Evolutionary conservation across 2,888 invertebrate species (phyloP).

Genomic region (Dermolepida albohirtum): DNA sequence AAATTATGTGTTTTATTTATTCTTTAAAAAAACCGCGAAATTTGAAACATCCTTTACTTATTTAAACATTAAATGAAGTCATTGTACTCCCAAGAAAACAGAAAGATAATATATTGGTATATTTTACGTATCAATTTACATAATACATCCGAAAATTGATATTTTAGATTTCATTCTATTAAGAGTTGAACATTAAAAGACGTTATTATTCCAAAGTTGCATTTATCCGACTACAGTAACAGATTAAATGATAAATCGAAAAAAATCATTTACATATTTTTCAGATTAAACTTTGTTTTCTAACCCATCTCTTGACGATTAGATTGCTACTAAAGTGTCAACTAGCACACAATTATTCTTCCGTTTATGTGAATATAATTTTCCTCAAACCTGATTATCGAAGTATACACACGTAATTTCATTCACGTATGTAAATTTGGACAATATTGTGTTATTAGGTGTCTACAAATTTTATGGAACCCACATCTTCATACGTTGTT

Average conservation of each 20-base stretch:
- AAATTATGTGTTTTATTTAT: too few species aligned
- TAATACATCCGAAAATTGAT: not conserved
- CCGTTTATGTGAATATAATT: slow-evolving; percentile 22
- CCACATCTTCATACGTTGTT: too few species aligned
- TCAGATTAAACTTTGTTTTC: slow-evolving; percentile 32
- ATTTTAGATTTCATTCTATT: too few species aligned
- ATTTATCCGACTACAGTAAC: slow-evolving; percentile 22
- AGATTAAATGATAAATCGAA: slow-evolving; percentile 22
- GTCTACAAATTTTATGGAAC: slow-evolving; percentile 14
- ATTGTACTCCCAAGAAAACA: slow-evolving; percentile 4
- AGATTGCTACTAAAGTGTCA: slow-evolving; percentile 19
- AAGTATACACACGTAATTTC: not conserved
- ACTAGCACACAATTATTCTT: slow-evolving; percentile 23
- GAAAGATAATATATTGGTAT: slow-evolving; percentile 4
- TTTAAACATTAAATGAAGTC: too few species aligned
- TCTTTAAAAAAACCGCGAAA: too few species aligned
- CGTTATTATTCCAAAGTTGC: slow-evolving; percentile 5
- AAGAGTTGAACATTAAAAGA: not conserved
- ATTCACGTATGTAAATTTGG: slow-evolving; percentile 31
- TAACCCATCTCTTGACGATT: slow-evolving; percentile 15
- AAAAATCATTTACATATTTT: slow-evolving; percentile 25
- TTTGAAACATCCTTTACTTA: too few species aligned
- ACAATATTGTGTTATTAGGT: slow-evolving; percentile 20
- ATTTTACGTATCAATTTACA: slow-evolving; percentile 7
- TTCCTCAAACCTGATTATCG: not conserved